These are phyloP conservation scores for Drosophila oshimai DNA, from an alignment of 1,140 invertebrate genomes.

Conservation along the genomic window DNA sequence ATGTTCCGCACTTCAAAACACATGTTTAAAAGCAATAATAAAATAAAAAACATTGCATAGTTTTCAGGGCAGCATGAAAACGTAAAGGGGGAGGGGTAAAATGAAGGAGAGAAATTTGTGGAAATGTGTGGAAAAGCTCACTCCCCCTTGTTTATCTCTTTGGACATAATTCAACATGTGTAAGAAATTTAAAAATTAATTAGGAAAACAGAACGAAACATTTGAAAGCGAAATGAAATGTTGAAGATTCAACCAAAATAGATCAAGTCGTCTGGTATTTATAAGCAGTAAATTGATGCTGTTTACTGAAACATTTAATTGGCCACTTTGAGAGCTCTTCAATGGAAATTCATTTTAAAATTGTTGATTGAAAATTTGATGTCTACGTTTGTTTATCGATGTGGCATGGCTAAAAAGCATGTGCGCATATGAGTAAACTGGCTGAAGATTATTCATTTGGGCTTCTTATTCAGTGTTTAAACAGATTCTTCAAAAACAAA, in stretches of 20 bases:
- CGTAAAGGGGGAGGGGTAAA: not conserved
- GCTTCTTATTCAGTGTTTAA: too few relatives aligned
- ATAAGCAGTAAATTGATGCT: constrained; percentile 55
- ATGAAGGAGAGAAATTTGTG: not conserved
- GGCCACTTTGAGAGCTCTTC: constrained; percentile 45
- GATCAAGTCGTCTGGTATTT: constrained; percentile 48
- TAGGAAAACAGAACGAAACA: constrained; percentile 4
- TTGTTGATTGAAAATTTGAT: constrained; percentile 26
- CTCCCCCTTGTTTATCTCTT: not conserved
- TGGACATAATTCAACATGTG: constrained; percentile 25
- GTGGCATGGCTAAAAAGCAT: not conserved
- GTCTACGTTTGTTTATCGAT: constrained; percentile 23
- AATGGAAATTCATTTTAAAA: constrained; percentile 21
- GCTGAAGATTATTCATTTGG: not conserved
- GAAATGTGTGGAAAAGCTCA: constrained; percentile 16
- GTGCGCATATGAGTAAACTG: not conserved
- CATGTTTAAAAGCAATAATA: not conserved
- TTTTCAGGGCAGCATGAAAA: constrained; percentile 2
- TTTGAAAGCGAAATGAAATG: constrained; percentile 24
- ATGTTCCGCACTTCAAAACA: constrained; percentile 9
- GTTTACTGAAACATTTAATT: constrained; percentile 75
- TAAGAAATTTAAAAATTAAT: constrained; percentile 44
- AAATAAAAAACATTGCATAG: constrained; percentile 10
- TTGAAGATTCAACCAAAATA: constrained; percentile 47
- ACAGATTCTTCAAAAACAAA: too few relatives aligned